Base-by-base conservation (phyloP, 2,888 invertebrate genomes). In the Dione juno region DNA sequence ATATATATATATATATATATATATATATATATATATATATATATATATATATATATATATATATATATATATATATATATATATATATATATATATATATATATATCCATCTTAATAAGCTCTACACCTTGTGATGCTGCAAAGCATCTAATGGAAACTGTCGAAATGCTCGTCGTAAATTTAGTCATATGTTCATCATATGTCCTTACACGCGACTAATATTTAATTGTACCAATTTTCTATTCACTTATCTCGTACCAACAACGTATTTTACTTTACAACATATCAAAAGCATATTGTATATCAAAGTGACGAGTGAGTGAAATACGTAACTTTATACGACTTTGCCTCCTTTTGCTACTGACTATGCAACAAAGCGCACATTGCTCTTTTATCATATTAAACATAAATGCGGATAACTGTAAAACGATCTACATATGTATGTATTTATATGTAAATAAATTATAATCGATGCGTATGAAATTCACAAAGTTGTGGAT, bases 401-500 rank as follows among this genome's bases (percentile, higher is more conserved):
- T 50, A 16, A 11, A 19, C 16, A 54, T 54, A 54, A 54, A 54
- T n/a, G n/a, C n/a, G 54, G 9, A 5, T 54, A 54, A 54, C 54
- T 54, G 54, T 54, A 54, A 54, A 54, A 54, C n/a, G 35, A 35
- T 35, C n/a, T n/a, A 35, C 54, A 54, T 54, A 35, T n/a, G 8
- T 28, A 35, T 37, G 1, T 54, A 50, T 50, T 16, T 50, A 19
- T 50, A 35, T 35, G n/a, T 54, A 35, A 53, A 54, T n/a, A 54
- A 10, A 54, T 54, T 54, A n/a, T 54, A 54, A 35, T 54, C n/a
- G n/a, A 35, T 9, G 3, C 6, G 3, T 3, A 54, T 54, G 54
- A 54, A 54, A 54, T 54, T 54, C 54, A 54, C 35, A 54, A 37
- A 54, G 9, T n/a, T 35, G 14, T 54, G n/a, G 54, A n/a, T n/a